Evolutionary conservation across 2,888 invertebrate species (phyloP), one percentile per base, ranked within the genome.

Genomic region (Parascotia fuliginaria): DNA sequence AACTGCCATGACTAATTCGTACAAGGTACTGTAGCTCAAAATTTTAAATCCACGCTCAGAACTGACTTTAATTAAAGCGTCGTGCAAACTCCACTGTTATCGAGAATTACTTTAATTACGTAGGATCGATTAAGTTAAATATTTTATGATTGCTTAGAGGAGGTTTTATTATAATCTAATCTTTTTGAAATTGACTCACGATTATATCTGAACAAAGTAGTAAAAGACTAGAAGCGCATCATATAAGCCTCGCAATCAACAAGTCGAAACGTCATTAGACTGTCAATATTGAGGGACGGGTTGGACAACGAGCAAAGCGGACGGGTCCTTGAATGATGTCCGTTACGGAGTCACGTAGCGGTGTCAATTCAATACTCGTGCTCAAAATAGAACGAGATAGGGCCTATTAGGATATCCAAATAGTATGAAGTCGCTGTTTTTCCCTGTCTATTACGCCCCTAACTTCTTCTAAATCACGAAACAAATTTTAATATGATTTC

Each of bases 1-100:
- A 63, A 69, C 59, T 55, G 65, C 54, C 62, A 60, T 60, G 55
- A 55, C 61, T 69, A 73, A 73, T 71, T 75, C 63, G 40, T 47
- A 46, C 47, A 48, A 40, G 51, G 42, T 28, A 34, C 37, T 14
- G 45, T 29, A 47, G 59, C 45, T 52, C 48, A 43, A 55, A 61
- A 71, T 64, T 67, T 62, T 64, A 52, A 66, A 69, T 69, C 62
- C 55, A 67, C 62, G 60, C 64, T 70, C 39, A 14, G 15, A 51
- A 63, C 56, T 56, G 57, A 67, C 58, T 73, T 48, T 57, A 66
- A 71, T 70, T 64, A 64, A 64, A 64, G 9, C 36, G 42, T 34
- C 12, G 13, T 7, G 41, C 29, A 16, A 41, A 9, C 19, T 19
- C 12, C 7, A 13, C 24, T n/a, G 13, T 37, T 24, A 24, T 24